Evolutionary conservation across 1,140 invertebrate species (phyloP).

Genomic region (Caerostris darwini): DNA sequence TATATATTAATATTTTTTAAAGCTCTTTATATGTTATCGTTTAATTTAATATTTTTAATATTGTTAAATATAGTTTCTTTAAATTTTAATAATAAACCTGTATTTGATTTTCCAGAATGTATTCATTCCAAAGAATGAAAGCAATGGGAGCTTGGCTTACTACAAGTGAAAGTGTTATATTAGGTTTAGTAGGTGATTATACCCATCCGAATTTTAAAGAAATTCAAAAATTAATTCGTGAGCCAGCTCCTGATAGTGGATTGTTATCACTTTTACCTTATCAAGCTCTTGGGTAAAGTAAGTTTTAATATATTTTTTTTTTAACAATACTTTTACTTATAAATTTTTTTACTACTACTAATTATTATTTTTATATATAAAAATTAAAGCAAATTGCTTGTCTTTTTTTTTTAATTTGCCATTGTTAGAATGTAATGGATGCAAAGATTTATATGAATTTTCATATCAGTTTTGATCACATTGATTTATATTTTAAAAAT

Average conservation of each 20-base stretch:
- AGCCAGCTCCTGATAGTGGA: conserved; percentile 85
- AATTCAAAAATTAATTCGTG: conserved; percentile 85
- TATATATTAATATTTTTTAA: no score
- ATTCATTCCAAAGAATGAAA: conserved; percentile 84
- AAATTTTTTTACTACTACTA: background rate
- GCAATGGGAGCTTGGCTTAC: conserved; percentile 86
- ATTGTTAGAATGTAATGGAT: background rate
- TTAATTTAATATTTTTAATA: no score
- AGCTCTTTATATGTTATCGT: no score
- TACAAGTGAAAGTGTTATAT: conserved; percentile 86
- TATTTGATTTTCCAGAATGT: conserved; percentile 80
- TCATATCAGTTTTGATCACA: no score
- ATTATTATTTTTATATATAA: background rate
- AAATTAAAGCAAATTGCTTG: background rate
- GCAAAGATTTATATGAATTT: no score
- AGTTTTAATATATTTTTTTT: background rate
- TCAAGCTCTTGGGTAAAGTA: conserved; percentile 36
- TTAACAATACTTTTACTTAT: background rate
- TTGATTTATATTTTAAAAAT: no score
- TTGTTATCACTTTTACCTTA: conserved; percentile 80
- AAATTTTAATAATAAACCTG: background rate
- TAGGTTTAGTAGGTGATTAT: conserved; percentile 84
- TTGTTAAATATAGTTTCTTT: background rate
- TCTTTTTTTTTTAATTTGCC: background rate
- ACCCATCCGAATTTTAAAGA: conserved; percentile 86